Conservation (phyloP, 2,888 invertebrate genomes). For the Molorchus minor region DNA sequence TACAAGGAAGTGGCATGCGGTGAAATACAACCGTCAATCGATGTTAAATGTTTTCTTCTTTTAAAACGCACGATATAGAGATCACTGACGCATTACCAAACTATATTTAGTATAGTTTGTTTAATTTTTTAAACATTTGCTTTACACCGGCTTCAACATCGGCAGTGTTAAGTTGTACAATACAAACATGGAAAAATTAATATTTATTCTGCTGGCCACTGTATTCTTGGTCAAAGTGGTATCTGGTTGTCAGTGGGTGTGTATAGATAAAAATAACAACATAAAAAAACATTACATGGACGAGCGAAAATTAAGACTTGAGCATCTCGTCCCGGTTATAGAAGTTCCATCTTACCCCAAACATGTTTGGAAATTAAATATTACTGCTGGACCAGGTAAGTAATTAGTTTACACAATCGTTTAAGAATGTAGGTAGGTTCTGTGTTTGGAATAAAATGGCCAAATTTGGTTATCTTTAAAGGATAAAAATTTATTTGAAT, state of each 20-base stretch:
- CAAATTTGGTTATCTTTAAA: too few relatives aligned
- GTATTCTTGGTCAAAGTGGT: not conserved
- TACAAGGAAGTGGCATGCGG: too few relatives aligned
- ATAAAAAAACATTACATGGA: slow-evolving; percentile 31
- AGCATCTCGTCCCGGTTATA: slow-evolving; percentile 23
- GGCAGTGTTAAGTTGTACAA: not conserved
- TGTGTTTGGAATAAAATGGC: too few relatives aligned
- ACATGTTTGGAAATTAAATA: slow-evolving; percentile 4
- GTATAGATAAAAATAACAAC: slow-evolving; percentile 31
- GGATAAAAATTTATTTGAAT: too few relatives aligned
- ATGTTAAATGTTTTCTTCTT: too few relatives aligned
- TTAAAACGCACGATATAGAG: too few relatives aligned
- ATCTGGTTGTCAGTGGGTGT: slow-evolving; percentile 30
- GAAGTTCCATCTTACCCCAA: not conserved
- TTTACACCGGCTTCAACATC: not conserved
- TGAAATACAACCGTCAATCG: too few relatives aligned
- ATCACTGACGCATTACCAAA: slow-evolving; percentile 16
- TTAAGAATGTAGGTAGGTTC: too few relatives aligned
- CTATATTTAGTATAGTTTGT: slow-evolving; percentile 12
- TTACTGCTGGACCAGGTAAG: slow-evolving; percentile 28
- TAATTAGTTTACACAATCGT: too few relatives aligned
- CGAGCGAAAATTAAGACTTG: slow-evolving; percentile 21
- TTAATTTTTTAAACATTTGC: slow-evolving; percentile 13
- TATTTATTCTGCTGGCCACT: not conserved
- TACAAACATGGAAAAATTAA: not conserved